Conservation (phyloP, 2,888 invertebrate genomes). For the Dusona sp. region DNA sequence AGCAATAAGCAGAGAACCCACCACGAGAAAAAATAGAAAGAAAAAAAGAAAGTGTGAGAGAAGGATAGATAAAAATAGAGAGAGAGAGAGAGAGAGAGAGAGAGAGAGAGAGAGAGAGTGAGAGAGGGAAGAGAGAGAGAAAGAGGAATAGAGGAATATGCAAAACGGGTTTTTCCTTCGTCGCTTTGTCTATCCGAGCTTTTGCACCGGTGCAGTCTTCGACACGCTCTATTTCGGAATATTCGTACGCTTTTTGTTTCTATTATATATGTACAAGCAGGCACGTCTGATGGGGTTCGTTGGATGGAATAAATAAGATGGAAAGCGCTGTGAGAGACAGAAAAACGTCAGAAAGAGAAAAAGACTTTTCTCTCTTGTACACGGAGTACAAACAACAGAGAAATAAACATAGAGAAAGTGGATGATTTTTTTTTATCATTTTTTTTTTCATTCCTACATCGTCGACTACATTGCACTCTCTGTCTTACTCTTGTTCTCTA, state of each 20-base stretch:
- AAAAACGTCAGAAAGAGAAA: slow-evolving; percentile 1
- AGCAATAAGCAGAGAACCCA: slow-evolving; percentile 56
- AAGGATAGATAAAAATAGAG: not conserved
- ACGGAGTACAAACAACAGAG: slow-evolving; percentile 27
- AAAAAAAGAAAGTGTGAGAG: not conserved
- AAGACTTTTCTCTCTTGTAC: slow-evolving; percentile 50
- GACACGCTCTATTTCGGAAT: slow-evolving; percentile 73
- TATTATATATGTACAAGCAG: slow-evolving; percentile 49
- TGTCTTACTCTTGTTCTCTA: slow-evolving; percentile 5
- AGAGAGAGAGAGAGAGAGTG: not conserved
- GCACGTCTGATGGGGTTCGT: slow-evolving; percentile 65
- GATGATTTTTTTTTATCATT: slow-evolving; percentile 18
- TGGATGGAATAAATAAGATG: slow-evolving; percentile 70
- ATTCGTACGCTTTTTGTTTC: slow-evolving; percentile 63
- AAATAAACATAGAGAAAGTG: slow-evolving; percentile 18
- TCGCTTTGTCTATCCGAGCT: slow-evolving; percentile 4
- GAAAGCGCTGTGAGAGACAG: slow-evolving; percentile 1
- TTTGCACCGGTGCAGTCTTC: slow-evolving; percentile 35
- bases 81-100: not conserved
- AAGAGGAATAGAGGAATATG: slow-evolving; percentile 3
- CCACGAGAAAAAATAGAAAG: slow-evolving; percentile 4
- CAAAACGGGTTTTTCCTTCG: slow-evolving; percentile 25
- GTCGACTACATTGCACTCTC: not conserved
- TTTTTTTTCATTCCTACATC: not conserved
- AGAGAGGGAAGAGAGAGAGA: not conserved